These are phyloP conservation scores for Todiramphus saurophagus DNA, from an alignment of 2,113 vertebrate genomes.

Conservation along the genomic window DNA sequence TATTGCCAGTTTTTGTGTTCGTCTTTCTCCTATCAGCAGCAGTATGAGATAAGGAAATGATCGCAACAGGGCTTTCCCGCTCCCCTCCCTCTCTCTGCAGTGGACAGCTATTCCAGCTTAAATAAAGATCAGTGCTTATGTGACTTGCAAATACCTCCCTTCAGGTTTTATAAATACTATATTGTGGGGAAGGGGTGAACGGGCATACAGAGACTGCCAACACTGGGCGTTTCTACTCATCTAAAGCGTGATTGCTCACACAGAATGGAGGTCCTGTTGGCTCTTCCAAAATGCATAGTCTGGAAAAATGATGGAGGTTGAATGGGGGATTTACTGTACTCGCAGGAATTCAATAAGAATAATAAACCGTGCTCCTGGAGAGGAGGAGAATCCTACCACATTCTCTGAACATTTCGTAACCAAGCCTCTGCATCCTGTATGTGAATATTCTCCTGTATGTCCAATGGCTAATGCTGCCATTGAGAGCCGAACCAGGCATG, in stretches of 20 bases:
- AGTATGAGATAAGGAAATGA: neutral
- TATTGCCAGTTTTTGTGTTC: no score
- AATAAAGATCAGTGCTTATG: neutral
- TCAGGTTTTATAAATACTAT: neutral
- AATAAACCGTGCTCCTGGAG: neutral
- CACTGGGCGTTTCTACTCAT: neutral
- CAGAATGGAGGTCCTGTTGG: neutral
- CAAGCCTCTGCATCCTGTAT: accelerated
- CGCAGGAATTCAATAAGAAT: neutral
- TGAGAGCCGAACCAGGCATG: neutral
- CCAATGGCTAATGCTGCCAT: neutral
- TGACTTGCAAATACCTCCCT: neutral
- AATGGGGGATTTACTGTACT: neutral
- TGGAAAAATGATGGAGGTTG: neutral
- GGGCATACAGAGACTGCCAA: neutral
- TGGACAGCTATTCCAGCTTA: neutral
- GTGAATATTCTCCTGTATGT: neutral
- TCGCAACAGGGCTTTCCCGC: neutral
- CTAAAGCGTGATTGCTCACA: neutral
- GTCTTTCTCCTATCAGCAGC: neutral
- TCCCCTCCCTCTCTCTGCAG: neutral
- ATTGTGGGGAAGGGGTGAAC: neutral
- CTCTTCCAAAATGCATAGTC: neutral
- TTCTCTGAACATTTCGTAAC: neutral
- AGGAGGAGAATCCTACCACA: neutral